Base-by-base conservation (phyloP, 2,113 vertebrate genomes). In the Xenopus borealis region DNA sequence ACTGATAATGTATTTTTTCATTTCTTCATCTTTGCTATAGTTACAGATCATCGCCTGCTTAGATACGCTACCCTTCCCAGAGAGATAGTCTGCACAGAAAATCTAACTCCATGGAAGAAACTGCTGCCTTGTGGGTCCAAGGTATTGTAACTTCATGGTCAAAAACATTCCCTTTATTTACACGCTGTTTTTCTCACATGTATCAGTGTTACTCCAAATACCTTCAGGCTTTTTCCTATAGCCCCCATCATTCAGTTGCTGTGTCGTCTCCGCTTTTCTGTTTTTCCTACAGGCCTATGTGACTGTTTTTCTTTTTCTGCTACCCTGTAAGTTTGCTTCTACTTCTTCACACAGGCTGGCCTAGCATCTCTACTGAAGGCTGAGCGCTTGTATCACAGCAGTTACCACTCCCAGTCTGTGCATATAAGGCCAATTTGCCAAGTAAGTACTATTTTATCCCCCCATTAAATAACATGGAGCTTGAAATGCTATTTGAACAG, bases 21-120 rank as follows among this genome's bases (percentile, higher is more conserved):
- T 27, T 27, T 50, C 16, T 4, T 78, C 16, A 10, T 11, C 9
- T 71, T 27, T 62, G 65, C n/a, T 45, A 1, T 83, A 99, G 97
- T 82, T 67, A 97, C 95, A 0, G 92, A 98, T 58, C 95, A 96
- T 77, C 85, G 79, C 7, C 94, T 98, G 71, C 90, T 99, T 46
- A 92, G 97, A 44, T 99, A 99, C 0, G 94, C 97, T 0, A 93
- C 94, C 65, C 86, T 99, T 78, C 97, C 97, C 0, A 86, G 96
- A 64, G 97, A 99, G 84, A 94, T 98, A 0, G 97, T 99, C 67
- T 99, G 97, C 86, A 99, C 97, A 0, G 97, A 99, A 85, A 99
- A 99, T 87, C 91, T 99, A 86, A 99, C 97, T 0, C 97, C 97
- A 0, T 99, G 97, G 97, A 99, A 99, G 86, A 99, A 99, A 73